Conservation (phyloP, 2,797 vertebrate genomes). For the Pteropus rufus region DNA sequence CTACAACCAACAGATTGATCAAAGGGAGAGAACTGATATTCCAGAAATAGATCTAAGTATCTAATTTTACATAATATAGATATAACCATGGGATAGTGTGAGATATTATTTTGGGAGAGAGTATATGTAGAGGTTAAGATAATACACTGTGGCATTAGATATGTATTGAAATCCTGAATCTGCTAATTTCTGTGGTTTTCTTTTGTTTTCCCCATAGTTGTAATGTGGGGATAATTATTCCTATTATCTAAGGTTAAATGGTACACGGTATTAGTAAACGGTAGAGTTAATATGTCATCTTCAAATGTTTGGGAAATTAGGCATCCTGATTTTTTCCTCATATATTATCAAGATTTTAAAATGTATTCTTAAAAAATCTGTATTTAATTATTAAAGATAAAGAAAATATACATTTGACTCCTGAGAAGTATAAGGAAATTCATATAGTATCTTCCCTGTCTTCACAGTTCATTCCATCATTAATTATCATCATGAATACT, state of each 20-base stretch:
- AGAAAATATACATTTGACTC: not conserved
- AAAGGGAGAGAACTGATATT: not conserved
- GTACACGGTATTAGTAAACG: not conserved
- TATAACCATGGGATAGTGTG: not conserved
- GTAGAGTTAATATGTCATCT: not conserved
- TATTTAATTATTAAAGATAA: not conserved
- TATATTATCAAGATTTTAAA: not conserved
- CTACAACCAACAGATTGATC: not conserved
- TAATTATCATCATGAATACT: not conserved
- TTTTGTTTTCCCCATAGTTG: not conserved
- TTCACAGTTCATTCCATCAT: not conserved
- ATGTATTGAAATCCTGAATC: not conserved
- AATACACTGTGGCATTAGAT: not conserved
- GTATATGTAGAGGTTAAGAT: not conserved
- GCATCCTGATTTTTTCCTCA: not conserved
- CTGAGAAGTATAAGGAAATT: not conserved
- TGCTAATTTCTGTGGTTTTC: not conserved
- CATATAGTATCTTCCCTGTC: not conserved
- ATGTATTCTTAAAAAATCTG: not conserved
- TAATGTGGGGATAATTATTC: not conserved
- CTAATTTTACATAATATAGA: not conserved
- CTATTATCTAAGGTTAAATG: not conserved
- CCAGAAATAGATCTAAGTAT: not conserved
- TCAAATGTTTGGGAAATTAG: not conserved
- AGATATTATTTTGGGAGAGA: not conserved